Evolutionary conservation across 2,113 vertebrate genomes (phyloP).

Genomic region (Trichomycterus rosablanca): DNA sequence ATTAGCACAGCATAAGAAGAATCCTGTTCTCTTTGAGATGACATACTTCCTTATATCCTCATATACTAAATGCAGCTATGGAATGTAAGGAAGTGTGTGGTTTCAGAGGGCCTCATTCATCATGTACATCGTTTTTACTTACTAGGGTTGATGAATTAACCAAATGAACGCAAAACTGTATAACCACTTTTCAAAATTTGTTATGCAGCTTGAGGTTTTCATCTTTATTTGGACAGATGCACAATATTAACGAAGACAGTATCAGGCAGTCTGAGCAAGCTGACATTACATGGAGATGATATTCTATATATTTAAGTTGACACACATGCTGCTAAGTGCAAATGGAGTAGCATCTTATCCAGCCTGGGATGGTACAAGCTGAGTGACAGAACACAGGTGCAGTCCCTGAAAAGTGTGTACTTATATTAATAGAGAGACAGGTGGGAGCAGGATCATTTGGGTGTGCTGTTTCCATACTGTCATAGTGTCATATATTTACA

Average conservation of each 20-base stretch:
- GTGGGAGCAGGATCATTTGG: slow-evolving; percentile 37
- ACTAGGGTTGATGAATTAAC: too few relatives aligned
- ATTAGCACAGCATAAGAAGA: too few relatives aligned
- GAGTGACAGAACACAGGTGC: slow-evolving; percentile 57
- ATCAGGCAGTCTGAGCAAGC: too few relatives aligned
- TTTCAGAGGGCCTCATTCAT: slow-evolving; percentile 69
- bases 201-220: too few relatives aligned
- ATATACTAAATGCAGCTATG: slow-evolving; percentile 92
- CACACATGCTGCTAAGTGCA: slow-evolving; percentile 6
- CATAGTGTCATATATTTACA: slow-evolving; percentile 25
- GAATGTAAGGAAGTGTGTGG: slow-evolving; percentile 99
- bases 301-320: slow-evolving; percentile 1
- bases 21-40: slow-evolving; percentile 69
- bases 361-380: slow-evolving; percentile 34
- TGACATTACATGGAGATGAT: not conserved
- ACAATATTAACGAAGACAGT: too few relatives aligned
- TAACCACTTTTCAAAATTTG: too few relatives aligned
- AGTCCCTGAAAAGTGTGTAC: slow-evolving; percentile 42
- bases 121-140: too few relatives aligned
- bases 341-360: not conserved
- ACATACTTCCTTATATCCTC: slow-evolving; percentile 99
- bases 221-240: too few relatives aligned
- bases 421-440: slow-evolving; percentile 44
- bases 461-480: slow-evolving; percentile 28
- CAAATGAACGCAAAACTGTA: too few relatives aligned